Evolutionary conservation across 2,113 vertebrate genomes (phyloP), one percentile per base, ranked within the genome.

Genomic region (Rattus rattus): DNA sequence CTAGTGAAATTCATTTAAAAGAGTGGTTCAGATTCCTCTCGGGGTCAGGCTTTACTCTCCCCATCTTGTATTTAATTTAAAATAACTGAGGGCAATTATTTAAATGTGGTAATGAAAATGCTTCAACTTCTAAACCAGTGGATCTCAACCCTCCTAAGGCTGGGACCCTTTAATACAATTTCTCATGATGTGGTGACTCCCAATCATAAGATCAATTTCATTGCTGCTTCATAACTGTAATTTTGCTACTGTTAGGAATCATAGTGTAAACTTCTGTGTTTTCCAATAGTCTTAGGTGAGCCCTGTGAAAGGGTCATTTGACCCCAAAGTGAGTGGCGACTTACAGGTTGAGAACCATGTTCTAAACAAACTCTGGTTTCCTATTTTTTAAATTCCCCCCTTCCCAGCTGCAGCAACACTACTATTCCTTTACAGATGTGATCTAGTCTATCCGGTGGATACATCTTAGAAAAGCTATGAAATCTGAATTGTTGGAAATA

Each of bases 331-430:
- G 72, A 19, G 36, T n/a, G 19, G n/a, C 7, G 39, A 73, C 72
- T 3, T n/a, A 43, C 3, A 39, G 72, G 72, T 43, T 39, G 72
- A 43, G 72, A 43, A 43, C n/a, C 72, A 73, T 6, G n/a, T 39
- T 73, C 72, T 73, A 85, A 92, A 88, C 75, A 80, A 72, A 85
- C 36, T 83, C 39, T 22, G 89, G 91, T 39, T 94, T 77, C 30
- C 33, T 86, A 12, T 56, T 92, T 96, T 92, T 75, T 36, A 22
- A 76, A 36, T 28, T 5, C 39, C 20, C 22, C 75, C 61, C 26
- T 84, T 90, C 63, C 65, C 49, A 61, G 20, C 6, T 56, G 16
- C 6, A 54, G 90, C 33, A 76, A 90, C 36, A n/a, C 12, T 56
- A 61, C 24, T 16, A 22, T 12, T 11, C 28, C 47, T 88, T 22